Conservation (phyloP, 2,113 vertebrate genomes). For the Copsychus sechellarum region DNA sequence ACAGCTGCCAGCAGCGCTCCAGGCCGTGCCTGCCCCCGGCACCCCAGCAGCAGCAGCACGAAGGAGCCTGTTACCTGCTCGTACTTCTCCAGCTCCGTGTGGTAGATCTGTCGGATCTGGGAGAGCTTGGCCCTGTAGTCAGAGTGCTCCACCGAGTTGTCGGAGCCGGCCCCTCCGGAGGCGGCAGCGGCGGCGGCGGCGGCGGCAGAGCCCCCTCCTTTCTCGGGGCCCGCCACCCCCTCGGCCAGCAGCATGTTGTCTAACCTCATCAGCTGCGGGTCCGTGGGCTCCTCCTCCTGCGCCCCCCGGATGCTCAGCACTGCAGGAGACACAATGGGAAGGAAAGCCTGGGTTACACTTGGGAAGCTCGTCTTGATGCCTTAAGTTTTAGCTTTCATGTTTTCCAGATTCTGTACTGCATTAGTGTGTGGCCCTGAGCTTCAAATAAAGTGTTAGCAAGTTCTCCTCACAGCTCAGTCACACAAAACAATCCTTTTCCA, state of each 20-base stretch:
- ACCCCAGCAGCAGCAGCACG: accelerated
- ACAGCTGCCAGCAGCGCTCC: neutral
- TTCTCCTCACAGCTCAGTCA: neutral
- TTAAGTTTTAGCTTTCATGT: neutral
- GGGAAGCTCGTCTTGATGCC: neutral
- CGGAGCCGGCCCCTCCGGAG: slow-evolving; percentile 84
- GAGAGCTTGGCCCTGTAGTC: slow-evolving; percentile 96
- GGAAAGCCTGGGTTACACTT: neutral
- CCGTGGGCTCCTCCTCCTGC: slow-evolving; percentile 95
- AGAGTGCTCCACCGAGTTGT: slow-evolving; percentile 93
- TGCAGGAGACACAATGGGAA: slow-evolving; percentile 66
- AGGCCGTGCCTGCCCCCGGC: neutral
- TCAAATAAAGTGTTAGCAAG: neutral
- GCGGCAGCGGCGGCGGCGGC: slow-evolving; percentile 89
- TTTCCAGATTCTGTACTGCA: neutral
- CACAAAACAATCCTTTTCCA: neutral
- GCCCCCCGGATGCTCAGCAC: slow-evolving; percentile 97
- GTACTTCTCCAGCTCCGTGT: slow-evolving; percentile 98
- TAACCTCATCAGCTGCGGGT: slow-evolving; percentile 95
- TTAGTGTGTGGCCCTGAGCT: neutral
- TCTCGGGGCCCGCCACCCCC: slow-evolving; percentile 93
- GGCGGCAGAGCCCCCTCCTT: slow-evolving; percentile 89
- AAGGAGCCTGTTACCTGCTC: slow-evolving; percentile 88
- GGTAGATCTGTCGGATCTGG: slow-evolving; percentile 98
- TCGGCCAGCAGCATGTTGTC: slow-evolving; percentile 98